Conservation (phyloP, 2,113 vertebrate genomes). For the Thinocorus orbignyianus region DNA sequence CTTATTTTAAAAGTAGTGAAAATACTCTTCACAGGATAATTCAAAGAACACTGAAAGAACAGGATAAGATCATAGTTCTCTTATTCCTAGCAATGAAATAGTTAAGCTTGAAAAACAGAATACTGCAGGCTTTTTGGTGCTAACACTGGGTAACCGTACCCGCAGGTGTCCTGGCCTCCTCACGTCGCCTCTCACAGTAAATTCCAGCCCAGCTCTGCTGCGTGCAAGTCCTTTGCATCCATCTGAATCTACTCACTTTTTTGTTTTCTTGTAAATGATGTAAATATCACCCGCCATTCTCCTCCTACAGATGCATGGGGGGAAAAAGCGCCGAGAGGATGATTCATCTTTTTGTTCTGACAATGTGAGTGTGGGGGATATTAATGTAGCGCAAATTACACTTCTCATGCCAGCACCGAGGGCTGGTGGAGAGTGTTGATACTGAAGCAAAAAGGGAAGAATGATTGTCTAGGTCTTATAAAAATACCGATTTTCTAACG, state of each 20-base stretch:
- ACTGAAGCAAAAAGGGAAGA: not conserved
- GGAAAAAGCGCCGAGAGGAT: not conserved
- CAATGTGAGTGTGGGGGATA: not conserved
- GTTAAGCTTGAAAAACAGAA: not conserved
- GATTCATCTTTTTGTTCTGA: not conserved
- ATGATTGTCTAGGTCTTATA: slow-evolving; percentile 43
- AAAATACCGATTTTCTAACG: slow-evolving; percentile 9
- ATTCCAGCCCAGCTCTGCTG: not conserved
- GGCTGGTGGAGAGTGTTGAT: not conserved
- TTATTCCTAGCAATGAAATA: not conserved
- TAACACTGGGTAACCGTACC: not conserved
- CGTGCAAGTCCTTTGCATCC: not conserved
- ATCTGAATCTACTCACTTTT: not conserved
- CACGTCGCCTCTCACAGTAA: not conserved
- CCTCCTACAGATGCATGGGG: not conserved
- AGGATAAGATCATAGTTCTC: not conserved
- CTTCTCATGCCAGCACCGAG: not conserved
- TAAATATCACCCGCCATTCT: not conserved
- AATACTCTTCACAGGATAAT: not conserved
- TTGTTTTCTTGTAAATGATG: not conserved
- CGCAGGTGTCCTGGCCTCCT: not conserved
- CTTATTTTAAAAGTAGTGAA: not conserved
- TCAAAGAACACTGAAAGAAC: not conserved
- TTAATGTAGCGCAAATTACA: not conserved
- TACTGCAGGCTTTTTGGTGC: not conserved